These are phyloP conservation scores for Dipus sagitta DNA, from an alignment of 2,797 vertebrate genomes.

Conservation along the genomic window DNA sequence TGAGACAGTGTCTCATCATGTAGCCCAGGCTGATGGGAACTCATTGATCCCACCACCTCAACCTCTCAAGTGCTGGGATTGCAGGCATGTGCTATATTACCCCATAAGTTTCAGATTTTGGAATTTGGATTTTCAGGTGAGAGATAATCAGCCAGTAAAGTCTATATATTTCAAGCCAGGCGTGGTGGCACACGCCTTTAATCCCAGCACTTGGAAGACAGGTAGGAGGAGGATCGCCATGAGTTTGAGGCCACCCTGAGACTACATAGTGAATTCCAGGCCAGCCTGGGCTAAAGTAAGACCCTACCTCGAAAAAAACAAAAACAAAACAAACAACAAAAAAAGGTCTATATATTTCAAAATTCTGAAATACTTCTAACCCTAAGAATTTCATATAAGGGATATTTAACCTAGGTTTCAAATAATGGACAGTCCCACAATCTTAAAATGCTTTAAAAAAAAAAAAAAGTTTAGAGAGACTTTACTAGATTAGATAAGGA, in stretches of 20 bases:
- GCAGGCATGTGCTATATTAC: not conserved
- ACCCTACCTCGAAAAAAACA: too few species aligned
- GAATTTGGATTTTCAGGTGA: slow-evolving; percentile 15
- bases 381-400: not conserved
- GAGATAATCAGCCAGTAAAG: not conserved
- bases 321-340: too few species aligned
- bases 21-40: not conserved
- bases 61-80: not conserved
- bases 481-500: too few species aligned
- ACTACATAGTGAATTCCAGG: too few species aligned
- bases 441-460: not conserved
- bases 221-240: too few species aligned
- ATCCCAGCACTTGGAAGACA: too few species aligned
- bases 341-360: not conserved
- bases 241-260: too few species aligned
- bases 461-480: too few species aligned
- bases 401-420: not conserved
- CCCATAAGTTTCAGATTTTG: not conserved
- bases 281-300: too few species aligned
- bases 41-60: not conserved
- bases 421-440: not conserved
- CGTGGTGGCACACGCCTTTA: too few species aligned
- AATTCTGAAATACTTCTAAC: not conserved
- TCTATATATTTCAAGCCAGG: not conserved
- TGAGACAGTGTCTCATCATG: not conserved